Base-by-base conservation (phyloP, 1,140 invertebrate genomes). In the Muscidifurax raptorellus region DNA sequence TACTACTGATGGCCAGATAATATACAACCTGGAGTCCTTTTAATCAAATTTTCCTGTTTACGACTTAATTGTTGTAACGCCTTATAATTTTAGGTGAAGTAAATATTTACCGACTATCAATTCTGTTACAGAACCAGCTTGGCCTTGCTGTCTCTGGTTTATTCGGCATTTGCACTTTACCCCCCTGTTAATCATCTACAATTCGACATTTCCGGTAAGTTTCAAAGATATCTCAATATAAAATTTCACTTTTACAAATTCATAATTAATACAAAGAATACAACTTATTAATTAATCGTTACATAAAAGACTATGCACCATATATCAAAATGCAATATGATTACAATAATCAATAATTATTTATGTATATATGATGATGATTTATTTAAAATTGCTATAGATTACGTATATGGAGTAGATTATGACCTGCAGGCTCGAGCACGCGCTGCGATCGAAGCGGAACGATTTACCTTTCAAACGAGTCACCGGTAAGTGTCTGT, bases 391-490 rank as follows among this genome's bases (percentile, higher is more conserved):
- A n/a, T 72, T n/a, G 71, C 88, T 89, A 66, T 87, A 93, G 92
- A 93, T 32, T 93, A 93, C 40, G 86, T 93, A 7, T 93, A 93
- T 80, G 91, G 92, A 1, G 88, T 93, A 47, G 92, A 93, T 86
- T 86, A 91, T 87, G 92, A 93, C 87, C 88, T 93, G 71, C 92
- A 93, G 85, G 92, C 92, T 15, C 89, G 91, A 90, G 90, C 90
- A 82, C 89, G 91, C 1, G 92, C 91, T 47, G 92, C 91, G 0
- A 87, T 93, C 82, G 92, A 93, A 85, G 90, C 92, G n/a, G 92
- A 93, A 86, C 90, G 88, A 85, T 90, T 90, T 40, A 90, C 88
- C 10, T 89, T 87, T 27, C 91, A 91, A 89, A 90, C 87, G 28
- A 89, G 86, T 36, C 85, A 87, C 74, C 88, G 89, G 92, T 92